phyloP scores from a whole-genome alignment of 2,113 vertebrate genomes.

The Scopus umbretta region DNA sequence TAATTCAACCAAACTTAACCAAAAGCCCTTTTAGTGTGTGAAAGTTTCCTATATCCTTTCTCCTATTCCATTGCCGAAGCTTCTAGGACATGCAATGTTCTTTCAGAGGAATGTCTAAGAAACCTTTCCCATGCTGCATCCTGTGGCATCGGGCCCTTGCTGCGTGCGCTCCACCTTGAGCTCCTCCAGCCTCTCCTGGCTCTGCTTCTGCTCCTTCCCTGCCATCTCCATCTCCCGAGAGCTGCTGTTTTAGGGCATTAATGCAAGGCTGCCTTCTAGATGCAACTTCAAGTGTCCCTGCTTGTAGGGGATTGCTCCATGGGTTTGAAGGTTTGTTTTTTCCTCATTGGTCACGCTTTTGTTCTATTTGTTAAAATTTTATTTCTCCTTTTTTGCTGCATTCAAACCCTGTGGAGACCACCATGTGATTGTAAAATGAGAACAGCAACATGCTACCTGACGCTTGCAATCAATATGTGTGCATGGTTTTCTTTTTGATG shows the following conservation, averaged over 20 bases:
- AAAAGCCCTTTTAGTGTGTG: neutral
- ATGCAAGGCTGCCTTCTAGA: neutral
- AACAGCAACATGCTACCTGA: neutral
- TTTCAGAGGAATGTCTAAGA: neutral
- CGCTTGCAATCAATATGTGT: neutral
- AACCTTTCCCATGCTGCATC: neutral
- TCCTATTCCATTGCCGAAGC: neutral
- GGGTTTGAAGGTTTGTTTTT: neutral
- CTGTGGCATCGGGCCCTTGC: rapidly evolving
- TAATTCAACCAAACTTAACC: neutral
- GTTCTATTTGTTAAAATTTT: neutral
- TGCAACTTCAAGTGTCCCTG: neutral
- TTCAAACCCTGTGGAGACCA: neutral
- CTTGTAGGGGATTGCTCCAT: neutral
- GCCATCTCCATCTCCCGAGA: neutral
- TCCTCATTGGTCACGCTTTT: neutral
- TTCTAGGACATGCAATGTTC: rapidly evolving
- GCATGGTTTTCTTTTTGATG: neutral
- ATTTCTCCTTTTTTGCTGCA: neutral
- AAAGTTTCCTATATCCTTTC: neutral
- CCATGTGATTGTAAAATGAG: neutral
- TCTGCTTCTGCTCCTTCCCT: neutral
- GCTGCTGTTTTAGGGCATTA: neutral
- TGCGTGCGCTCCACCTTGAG: rapidly evolving
- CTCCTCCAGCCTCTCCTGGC: neutral